Evolutionary conservation across 1,140 invertebrate genomes (phyloP).

Genomic region (Bombyx mandarina): DNA sequence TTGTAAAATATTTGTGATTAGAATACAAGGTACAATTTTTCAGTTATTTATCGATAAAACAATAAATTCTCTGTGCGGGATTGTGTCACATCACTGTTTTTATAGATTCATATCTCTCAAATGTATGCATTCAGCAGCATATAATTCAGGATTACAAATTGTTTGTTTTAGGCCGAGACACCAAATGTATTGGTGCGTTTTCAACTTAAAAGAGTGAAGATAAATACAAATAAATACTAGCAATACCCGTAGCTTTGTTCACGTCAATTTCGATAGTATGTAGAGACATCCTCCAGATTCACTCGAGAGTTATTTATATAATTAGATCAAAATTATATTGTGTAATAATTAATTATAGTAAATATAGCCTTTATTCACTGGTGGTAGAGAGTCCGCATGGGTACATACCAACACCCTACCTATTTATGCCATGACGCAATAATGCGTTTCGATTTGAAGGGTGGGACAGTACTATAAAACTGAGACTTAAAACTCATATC

Average conservation of each 20-base stretch:
- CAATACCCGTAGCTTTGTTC: not conserved
- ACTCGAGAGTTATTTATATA: not conserved
- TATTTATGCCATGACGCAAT: too few species aligned
- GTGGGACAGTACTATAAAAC: too few species aligned
- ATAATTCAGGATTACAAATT: slow-evolving; percentile 71
- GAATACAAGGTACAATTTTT: too few species aligned
- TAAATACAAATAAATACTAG: slow-evolving; percentile 39
- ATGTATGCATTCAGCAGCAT: slow-evolving; percentile 68
- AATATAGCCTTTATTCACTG: too few species aligned
- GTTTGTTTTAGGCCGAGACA: slow-evolving; percentile 67
- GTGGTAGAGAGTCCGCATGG: too few species aligned
- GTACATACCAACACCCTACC: too few species aligned
- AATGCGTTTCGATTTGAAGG: too few species aligned
- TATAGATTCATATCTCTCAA: slow-evolving; percentile 68
- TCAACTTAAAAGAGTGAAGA: slow-evolving; percentile 51
- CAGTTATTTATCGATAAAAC: slow-evolving; percentile 4
- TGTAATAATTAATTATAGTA: too few species aligned
- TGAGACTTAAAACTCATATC: too few species aligned
- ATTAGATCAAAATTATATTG: too few species aligned
- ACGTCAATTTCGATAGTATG: not conserved
- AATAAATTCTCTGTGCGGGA: not conserved
- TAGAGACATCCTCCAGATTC: not conserved
- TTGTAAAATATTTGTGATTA: too few species aligned
- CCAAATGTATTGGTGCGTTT: slow-evolving; percentile 57
- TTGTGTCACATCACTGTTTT: slow-evolving; percentile 36